Evolutionary conservation across 2,113 vertebrate species (phyloP).

Genomic region (Archocentrus centrarchus): DNA sequence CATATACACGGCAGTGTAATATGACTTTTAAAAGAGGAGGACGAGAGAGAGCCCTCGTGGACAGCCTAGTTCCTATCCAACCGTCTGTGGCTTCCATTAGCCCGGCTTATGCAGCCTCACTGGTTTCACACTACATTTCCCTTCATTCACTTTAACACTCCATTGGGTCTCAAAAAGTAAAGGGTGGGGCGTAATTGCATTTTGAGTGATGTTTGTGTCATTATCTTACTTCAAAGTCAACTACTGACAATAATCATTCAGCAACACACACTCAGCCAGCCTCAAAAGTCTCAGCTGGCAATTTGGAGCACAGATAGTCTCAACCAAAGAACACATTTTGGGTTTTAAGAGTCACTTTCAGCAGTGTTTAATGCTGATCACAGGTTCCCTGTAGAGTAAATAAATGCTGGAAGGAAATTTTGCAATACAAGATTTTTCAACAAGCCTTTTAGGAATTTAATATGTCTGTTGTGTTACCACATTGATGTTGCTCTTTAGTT

Average conservation of each 20-base stretch:
- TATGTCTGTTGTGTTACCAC: not conserved
- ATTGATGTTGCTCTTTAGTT: not conserved
- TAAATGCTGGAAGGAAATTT: not conserved
- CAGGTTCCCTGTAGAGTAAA: not conserved
- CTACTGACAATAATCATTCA: slow-evolving; percentile 76
- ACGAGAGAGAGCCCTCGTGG: slow-evolving; percentile 26
- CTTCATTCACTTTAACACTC: slow-evolving; percentile 84
- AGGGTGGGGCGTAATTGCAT: slow-evolving; percentile 82
- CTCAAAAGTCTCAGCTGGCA: slow-evolving; percentile 55
- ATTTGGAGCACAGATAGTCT: slow-evolving; percentile 27
- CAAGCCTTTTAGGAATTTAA: not conserved
- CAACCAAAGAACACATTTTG: slow-evolving; percentile 15
- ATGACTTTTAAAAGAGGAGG: slow-evolving; percentile 73
- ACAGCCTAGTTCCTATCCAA: slow-evolving; percentile 71
- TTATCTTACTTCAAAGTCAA: slow-evolving; percentile 85
- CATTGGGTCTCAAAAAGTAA: slow-evolving; percentile 80
- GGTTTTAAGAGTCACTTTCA: slow-evolving; percentile 32
- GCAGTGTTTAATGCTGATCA: not conserved
- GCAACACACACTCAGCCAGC: slow-evolving; percentile 48
- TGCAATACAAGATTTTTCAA: not conserved
- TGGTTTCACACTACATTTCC: slow-evolving; percentile 87
- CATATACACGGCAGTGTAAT: not conserved
- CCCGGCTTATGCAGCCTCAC: slow-evolving; percentile 75
- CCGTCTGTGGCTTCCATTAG: slow-evolving; percentile 85
- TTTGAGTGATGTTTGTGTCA: slow-evolving; percentile 89